phyloP scores from a whole-genome alignment of 2,797 vertebrate species.

The Antennarius maculatus region DNA sequence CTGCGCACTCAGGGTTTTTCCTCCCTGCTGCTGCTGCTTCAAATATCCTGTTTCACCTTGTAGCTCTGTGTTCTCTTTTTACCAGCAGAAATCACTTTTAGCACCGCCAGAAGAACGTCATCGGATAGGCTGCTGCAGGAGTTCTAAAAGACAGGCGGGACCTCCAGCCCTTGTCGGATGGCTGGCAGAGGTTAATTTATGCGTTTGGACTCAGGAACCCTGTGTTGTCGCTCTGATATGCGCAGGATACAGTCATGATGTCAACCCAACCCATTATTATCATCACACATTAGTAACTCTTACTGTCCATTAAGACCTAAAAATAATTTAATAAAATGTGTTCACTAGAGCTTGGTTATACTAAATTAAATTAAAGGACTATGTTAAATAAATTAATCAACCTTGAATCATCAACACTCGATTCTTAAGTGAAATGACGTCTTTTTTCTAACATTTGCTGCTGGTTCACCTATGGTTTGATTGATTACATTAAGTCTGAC shows the following conservation, averaged over 20 bases:
- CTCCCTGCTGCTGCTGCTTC: constrained; percentile 26
- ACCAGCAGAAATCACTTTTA: constrained; percentile 33
- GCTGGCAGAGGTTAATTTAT: neutral
- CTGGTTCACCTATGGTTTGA: neutral
- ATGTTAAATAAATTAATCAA: neutral
- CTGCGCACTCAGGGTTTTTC: constrained; percentile 45
- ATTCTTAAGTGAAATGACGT: neutral
- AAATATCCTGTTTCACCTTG: constrained; percentile 62
- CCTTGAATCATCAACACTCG: neutral
- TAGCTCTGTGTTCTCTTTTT: constrained; percentile 20
- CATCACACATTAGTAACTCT: constrained; percentile 29
- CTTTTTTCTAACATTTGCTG: neutral
- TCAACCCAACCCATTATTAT: constrained; percentile 30
- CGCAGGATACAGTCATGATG: constrained; percentile 46
- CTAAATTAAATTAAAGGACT: neutral
- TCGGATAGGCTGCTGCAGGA: constrained; percentile 17
- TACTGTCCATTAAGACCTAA: constrained; percentile 56
- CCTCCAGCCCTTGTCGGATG: constrained; percentile 10
- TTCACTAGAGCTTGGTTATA: constrained; percentile 5
- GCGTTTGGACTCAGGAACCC: constrained; percentile 8
- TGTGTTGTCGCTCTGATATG: constrained; percentile 10
- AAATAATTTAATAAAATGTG: constrained; percentile 43
- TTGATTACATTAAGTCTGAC: neutral
- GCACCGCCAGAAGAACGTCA: constrained; percentile 27
- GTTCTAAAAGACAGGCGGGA: constrained; percentile 20